Evolutionary conservation across 2,888 invertebrate species (phyloP), one percentile per base, ranked within the genome.

Genomic region (Nomada hirtipes): DNA sequence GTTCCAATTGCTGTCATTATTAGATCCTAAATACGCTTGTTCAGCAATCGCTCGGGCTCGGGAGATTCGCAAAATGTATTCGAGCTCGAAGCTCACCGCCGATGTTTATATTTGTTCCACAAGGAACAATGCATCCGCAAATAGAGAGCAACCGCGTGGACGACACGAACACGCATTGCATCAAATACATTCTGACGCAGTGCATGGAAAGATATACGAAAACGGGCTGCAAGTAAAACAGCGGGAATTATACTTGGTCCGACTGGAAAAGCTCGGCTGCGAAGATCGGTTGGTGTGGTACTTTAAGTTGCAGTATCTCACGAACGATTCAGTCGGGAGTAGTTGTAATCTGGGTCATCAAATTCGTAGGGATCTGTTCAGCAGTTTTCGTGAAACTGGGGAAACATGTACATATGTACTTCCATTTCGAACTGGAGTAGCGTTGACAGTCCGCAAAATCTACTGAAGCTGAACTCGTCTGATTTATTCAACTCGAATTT

Each of bases 331-430:
- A 7, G 36, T 10, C 47, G 23, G 52, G 42, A 70, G 64, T 59
- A 52, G 55, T 20, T 10, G 23, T 42, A 68, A 78, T 74, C 75
- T 78, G 15, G 75, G 74, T 75, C 67, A 68, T 74, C 74, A 55
- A 53, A 67, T 74, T 77, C 60, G 53, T 68, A 36, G 44, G 61
- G 67, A 61, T 78, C 67, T 29, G 63, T 15, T 50, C 57, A 63
- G 73, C 76, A 76, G 73, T 59, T 65, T 65, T 73, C 59, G 57
- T 52, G 59, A 72, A 72, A 72, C 76, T 65, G 42, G 18, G 73
- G 65, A 65, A 76, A 65, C 36, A 36, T 36, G 36, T 36, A 7
- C 36, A 7, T 36, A 52, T 52, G 20, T 64, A 64, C 64, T 60
- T 76, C 20, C 64, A 26, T 73, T 47, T 73, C 11, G 13, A 18